Evolutionary conservation across 2,888 invertebrate genomes (phyloP), one percentile per base, ranked within the genome.

Genomic region (Nasonia oneida): DNA sequence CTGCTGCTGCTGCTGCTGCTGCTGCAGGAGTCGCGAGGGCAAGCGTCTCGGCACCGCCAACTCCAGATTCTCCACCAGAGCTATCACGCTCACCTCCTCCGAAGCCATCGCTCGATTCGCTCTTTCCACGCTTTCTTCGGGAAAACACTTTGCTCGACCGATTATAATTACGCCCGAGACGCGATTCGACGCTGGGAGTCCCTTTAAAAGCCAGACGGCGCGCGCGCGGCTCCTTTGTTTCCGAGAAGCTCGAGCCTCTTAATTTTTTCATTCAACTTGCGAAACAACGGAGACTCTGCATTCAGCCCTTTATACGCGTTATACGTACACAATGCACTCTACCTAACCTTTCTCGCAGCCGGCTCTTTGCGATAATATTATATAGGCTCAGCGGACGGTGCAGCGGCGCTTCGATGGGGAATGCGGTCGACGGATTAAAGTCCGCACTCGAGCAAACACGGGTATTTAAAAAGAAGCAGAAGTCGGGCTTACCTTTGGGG

Each of bases 31-130:
- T 50, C 74, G 71, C 23, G 57, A 23, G 14, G 86, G 87, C 15
- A 85, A 47, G 4, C 84, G 53, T 1, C 76, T 6, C 8, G 87
- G 87, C 39, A 87, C 82, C 37, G 76, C 29, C 42, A 87, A 37
- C 57, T 87, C 87, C 15, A 87, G 75, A 39, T 87, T 84, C 74
- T 87, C 85, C 15, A 87, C 85, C 33, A 88, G 83, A 42, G 86
- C 87, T 18, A 85, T 86, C 8, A 85, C 86, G 83, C 74, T 85
- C 67, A 85, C 83, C 80, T 88, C 86, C 29, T 86, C 79, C 83
- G 71, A 23, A 61, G 76, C 33, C 83, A 82, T 85, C 15, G 64
- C 29, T 37, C 80, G n/a, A 8, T 12, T 33, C 23, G 53, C 15
- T 18, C 4, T 18, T 15, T 10, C 10, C 10, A 53, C 0, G 37